Conservation (phyloP, 2,888 invertebrate genomes). For the Lithophane socia region DNA sequence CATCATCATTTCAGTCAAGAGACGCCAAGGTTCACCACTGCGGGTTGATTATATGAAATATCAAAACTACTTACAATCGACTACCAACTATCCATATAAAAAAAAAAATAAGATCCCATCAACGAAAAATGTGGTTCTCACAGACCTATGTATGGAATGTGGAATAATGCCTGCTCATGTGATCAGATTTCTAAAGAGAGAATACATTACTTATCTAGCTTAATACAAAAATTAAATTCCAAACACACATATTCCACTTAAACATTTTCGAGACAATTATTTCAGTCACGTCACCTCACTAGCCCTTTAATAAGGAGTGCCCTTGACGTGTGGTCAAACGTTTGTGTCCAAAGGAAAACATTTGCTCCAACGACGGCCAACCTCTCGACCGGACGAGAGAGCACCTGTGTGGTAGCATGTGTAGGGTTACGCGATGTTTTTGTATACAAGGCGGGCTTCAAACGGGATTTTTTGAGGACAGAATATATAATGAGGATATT, state of each 20-base stretch:
- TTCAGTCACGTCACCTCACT: conserved; percentile 57
- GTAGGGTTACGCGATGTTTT: conserved; percentile 47
- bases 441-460: conserved; percentile 15
- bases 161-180: not conserved
- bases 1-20: not conserved
- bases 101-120: too few species aligned
- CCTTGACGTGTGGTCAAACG: conserved; percentile 75
- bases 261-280: conserved; percentile 29
- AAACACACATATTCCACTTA: conserved; percentile 25
- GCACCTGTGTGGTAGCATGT: conserved; percentile 63
- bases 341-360: conserved; percentile 74
- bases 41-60: not conserved
- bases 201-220: not conserved
- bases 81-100: not conserved
- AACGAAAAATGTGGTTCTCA: not conserved
- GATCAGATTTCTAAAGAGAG: conserved; percentile 19
- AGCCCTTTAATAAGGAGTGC: conserved; percentile 69
- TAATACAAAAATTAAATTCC: conserved; percentile 28
- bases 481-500: not conserved
- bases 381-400: conserved; percentile 78
- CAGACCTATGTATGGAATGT: not conserved
- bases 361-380: conserved; percentile 75
- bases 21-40: not conserved
- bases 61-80: not conserved
- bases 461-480: conserved; percentile 22